These are phyloP conservation scores for Brachyrhaphis roseni DNA, from an alignment of 2,797 vertebrate species.

Conservation along the genomic window DNA sequence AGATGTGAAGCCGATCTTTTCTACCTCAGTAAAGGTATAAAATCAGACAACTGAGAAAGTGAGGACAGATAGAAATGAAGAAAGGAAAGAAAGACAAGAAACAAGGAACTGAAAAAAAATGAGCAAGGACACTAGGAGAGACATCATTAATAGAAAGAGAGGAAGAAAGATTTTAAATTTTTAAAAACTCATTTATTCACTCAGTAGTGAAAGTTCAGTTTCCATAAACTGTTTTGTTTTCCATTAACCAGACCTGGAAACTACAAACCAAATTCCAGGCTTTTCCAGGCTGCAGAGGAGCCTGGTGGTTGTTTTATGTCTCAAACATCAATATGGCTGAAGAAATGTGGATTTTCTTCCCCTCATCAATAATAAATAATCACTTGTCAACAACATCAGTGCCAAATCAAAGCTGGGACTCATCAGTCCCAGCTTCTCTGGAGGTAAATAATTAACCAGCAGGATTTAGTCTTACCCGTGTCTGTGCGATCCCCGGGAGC, in stretches of 20 bases:
- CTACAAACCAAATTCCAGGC: neutral
- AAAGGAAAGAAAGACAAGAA: neutral
- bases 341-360: neutral
- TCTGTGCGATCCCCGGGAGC: conserved; percentile 92
- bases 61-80: neutral
- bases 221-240: neutral
- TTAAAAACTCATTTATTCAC: too few species aligned
- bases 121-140: neutral
- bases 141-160: neutral
- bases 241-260: neutral
- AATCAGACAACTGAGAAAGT: neutral
- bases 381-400: neutral
- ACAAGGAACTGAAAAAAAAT: neutral
- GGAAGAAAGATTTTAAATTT: neutral
- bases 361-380: neutral
- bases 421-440: neutral
- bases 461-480: conserved; percentile 68
- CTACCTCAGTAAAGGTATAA: too few species aligned
- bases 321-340: neutral
- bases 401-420: neutral
- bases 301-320: neutral
- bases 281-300: neutral
- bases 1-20: too few species aligned
- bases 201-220: too few species aligned
- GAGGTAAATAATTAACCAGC: conserved; percentile 13